These are phyloP conservation scores for Tachycineta bicolor DNA, from an alignment of 2,113 vertebrate species.

Conservation along the genomic window DNA sequence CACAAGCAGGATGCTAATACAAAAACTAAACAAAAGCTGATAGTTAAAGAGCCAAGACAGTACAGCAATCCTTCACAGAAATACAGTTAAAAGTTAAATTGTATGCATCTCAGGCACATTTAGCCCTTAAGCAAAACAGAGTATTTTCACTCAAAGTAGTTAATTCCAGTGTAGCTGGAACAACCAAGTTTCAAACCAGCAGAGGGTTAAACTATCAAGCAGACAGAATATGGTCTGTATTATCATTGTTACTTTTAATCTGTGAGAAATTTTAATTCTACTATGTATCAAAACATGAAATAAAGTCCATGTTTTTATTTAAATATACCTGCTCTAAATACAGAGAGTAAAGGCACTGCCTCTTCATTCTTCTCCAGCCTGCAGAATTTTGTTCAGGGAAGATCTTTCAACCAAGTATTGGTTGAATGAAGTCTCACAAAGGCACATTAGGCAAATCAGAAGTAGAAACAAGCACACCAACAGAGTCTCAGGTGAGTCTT, in stretches of 20 bases:
- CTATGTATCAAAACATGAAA: background rate
- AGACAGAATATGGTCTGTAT: background rate
- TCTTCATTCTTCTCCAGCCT: background rate
- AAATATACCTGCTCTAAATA: background rate
- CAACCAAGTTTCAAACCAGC: background rate
- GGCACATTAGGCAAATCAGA: background rate
- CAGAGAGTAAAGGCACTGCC: background rate
- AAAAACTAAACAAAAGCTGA: constrained; percentile 21
- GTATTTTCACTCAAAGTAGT: background rate
- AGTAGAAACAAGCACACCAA: background rate
- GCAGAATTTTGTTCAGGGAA: background rate
- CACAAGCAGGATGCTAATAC: background rate
- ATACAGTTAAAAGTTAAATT: constrained; percentile 72
- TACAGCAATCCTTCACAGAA: constrained; percentile 49
- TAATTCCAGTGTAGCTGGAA: background rate
- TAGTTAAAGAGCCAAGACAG: background rate
- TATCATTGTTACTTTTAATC: background rate
- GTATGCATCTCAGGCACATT: constrained; percentile 79
- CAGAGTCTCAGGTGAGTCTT: background rate
- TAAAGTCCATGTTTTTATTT: background rate
- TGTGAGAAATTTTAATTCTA: background rate
- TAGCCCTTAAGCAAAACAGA: background rate
- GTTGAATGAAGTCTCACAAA: background rate
- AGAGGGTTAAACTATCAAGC: background rate
- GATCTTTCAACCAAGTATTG: background rate